A percentile compares a stretch with the other conserved stretches of the same genome.
These are phyloP conservation scores for Eristalinus sepulchralis DNA, from an alignment of 2,888 invertebrate genomes.

Conservation along the genomic window DNA sequence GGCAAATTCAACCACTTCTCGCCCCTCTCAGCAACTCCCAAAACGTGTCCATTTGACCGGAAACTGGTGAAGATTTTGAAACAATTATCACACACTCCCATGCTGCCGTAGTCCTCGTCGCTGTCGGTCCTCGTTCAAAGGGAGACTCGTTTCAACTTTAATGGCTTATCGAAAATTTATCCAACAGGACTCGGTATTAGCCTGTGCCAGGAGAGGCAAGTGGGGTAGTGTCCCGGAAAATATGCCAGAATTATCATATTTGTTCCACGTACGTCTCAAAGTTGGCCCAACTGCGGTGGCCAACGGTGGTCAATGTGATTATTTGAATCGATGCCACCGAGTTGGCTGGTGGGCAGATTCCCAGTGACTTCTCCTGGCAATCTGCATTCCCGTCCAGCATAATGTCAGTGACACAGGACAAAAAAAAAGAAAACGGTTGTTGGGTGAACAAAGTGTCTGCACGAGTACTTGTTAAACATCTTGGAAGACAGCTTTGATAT, in stretches of 20 bases:
- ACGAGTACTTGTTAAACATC: conserved; percentile 64
- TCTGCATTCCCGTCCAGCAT: conserved; percentile 43
- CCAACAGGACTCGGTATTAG: neutral
- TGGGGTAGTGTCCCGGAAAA: neutral
- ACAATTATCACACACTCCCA: neutral
- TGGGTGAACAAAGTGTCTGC: conserved; percentile 14
- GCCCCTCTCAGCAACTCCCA: too few relatives aligned
- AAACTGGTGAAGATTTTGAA: neutral
- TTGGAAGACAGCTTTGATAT: conserved; percentile 66
- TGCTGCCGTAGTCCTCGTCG: neutral
- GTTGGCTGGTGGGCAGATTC: neutral
- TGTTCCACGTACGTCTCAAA: neutral
- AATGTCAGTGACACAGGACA: conserved; percentile 59
- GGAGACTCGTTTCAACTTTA: neutral
- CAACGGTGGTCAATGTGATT: neutral
- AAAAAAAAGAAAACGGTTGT: conserved; percentile 38
- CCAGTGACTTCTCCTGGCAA: conserved; percentile 4
- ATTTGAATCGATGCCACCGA: neutral
- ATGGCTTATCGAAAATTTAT: neutral
- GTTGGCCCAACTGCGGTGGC: neutral
- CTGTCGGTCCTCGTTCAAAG: neutral
- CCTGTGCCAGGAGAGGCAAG: neutral
- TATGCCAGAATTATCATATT: neutral
- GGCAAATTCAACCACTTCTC: too few relatives aligned
- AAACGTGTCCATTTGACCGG: neutral